These are phyloP conservation scores for Chymomyza fuscimana DNA, from an alignment of 2,888 invertebrate species.

Conservation along the genomic window DNA sequence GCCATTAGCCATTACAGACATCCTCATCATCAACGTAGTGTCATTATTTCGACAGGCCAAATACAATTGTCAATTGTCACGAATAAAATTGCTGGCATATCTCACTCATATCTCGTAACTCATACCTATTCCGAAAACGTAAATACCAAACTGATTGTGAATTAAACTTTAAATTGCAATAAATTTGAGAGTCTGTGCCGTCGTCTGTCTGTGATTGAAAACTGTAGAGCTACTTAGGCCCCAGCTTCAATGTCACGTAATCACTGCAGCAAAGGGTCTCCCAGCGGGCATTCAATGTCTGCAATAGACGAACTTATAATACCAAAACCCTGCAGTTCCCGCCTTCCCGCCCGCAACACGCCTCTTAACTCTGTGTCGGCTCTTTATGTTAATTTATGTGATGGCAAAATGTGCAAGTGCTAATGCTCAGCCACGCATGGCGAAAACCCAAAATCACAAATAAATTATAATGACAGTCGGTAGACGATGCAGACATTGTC, in stretches of 20 bases:
- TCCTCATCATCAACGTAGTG: neutral
- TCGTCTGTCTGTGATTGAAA: slow-evolving; percentile 34
- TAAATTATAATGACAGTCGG: slow-evolving; percentile 51
- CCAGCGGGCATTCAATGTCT: slow-evolving; percentile 16
- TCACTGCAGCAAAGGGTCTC: slow-evolving; percentile 55
- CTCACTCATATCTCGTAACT: neutral
- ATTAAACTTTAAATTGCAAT: slow-evolving; percentile 1
- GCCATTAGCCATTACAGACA: neutral
- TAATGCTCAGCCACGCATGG: slow-evolving; percentile 68
- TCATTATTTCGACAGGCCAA: neutral
- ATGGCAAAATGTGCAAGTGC: slow-evolving; percentile 73
- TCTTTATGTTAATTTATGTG: slow-evolving; percentile 71
- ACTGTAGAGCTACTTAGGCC: slow-evolving; percentile 48
- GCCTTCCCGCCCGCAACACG: neutral
- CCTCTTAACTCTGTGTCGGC: slow-evolving; percentile 26
- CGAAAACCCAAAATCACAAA: slow-evolving; percentile 64
- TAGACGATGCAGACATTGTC: slow-evolving; percentile 45
- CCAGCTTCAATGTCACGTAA: slow-evolving; percentile 65
- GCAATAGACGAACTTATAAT: neutral
- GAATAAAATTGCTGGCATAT: slow-evolving; percentile 26
- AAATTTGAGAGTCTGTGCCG: neutral
- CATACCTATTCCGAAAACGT: slow-evolving; percentile 7
- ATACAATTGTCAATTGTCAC: slow-evolving; percentile 60
- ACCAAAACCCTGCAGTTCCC: neutral
- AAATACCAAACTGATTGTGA: slow-evolving; percentile 28